Percentiles rank a stretch among this genome's conserved stretches.
These are phyloP conservation scores for Mus pahari DNA, from an alignment of 2,113 vertebrate genomes.

Conservation along the genomic window DNA sequence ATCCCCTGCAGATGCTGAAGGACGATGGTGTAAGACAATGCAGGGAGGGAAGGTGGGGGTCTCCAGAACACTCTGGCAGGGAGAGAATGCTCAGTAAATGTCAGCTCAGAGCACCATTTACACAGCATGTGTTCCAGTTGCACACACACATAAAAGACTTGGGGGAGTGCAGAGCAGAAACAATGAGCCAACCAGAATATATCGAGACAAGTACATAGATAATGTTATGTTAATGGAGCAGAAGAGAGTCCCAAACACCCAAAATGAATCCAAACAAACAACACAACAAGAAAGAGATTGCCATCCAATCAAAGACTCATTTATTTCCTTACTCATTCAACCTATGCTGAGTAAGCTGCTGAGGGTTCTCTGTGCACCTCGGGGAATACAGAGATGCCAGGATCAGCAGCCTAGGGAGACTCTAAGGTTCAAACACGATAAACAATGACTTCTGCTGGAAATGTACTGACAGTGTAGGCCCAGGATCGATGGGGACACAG, in stretches of 20 bases:
- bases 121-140: background rate
- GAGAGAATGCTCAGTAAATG: background rate
- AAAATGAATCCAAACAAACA: conserved; percentile 23
- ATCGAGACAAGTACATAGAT: background rate
- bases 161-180: background rate
- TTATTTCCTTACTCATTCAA: background rate
- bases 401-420: background rate
- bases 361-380: background rate
- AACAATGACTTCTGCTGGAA: background rate
- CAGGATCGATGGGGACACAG: background rate
- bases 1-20: background rate
- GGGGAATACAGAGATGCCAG: background rate
- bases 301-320: background rate
- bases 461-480: background rate
- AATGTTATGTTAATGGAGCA: background rate
- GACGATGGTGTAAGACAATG: background rate
- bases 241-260: background rate
- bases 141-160: background rate
- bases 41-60: background rate
- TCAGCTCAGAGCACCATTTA: background rate
- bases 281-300: background rate
- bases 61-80: background rate
- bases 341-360: background rate
- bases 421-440: background rate
- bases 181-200: background rate